Evolutionary conservation across 2,113 vertebrate genomes (phyloP), one percentile per base, ranked within the genome.

Genomic region (Corythaeola cristata): DNA sequence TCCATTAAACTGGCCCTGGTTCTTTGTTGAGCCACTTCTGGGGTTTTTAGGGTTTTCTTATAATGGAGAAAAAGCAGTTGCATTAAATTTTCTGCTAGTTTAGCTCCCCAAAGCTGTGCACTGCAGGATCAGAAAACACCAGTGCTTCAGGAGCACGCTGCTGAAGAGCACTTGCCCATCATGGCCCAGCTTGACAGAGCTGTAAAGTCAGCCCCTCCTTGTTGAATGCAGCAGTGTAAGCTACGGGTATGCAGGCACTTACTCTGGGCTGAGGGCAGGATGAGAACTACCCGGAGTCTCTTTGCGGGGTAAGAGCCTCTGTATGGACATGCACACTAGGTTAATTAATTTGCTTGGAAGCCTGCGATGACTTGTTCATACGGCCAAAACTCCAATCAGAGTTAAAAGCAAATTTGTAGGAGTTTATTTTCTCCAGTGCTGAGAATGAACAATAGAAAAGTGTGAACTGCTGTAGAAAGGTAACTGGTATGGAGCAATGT

Each of bases 271-370:
- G 81, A 77, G 73, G 9, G 52, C 23, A 26, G 47, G 20, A 10
- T 59, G 49, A 56, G 53, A 73, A 44, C 14, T 72, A 3, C 30
- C 24, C 52, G 58, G 15, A 0, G 0, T 75, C 39, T 60, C 72
- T 84, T 77, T 63, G 49, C 49, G 63, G 56, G 11, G 35, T 89
- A 55, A 77, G 63, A 73, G 26, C 14, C 27, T 56, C 39, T 55
- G 12, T 26, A 52, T 0, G 6, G 62, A 15, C 12, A 5, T 7
- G 55, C 13, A 37, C 0, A 3, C 15, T 26, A 14, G 6, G 18
- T 79, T 86, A 76, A 64, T 73, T 77, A 66, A 49, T 66, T 37
- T 89, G 16, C 50, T 49, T 69, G 72, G 67, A 76, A 90, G 23
- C 39, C 45, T 69, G 3, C 2, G 0, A 3, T 59, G 67, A 15